These are phyloP conservation scores for Apis dorsata DNA, from an alignment of 1,140 invertebrate species.

Conservation along the genomic window DNA sequence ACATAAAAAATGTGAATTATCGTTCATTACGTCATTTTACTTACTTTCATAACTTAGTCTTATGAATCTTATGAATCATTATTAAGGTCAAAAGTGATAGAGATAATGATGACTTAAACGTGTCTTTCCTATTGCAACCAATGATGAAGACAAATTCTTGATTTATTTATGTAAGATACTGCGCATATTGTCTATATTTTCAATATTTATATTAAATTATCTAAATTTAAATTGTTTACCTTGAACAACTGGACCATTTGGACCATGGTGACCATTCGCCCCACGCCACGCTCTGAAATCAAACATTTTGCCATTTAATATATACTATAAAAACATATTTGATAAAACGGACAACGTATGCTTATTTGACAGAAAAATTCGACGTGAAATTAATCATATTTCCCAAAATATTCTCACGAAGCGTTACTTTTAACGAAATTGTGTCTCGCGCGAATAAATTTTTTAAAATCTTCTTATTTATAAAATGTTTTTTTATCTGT, in stretches of 20 bases:
- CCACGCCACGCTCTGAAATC: conserved; percentile 70
- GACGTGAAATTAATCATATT: conserved; percentile 46
- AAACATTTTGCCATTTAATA: conserved; percentile 11
- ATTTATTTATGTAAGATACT: background rate
- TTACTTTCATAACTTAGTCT: background rate
- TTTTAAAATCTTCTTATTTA: conserved; percentile 22
- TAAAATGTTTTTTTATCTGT: background rate
- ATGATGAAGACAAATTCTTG: background rate
- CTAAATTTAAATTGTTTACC: conserved; percentile 57
- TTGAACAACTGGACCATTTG: conserved; percentile 83
- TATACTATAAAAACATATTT: background rate
- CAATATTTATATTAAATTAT: too few relatives aligned
- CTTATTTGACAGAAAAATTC: conserved; percentile 27
- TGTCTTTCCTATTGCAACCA: background rate
- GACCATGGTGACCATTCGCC: conserved; percentile 84
- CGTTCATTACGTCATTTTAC: background rate
- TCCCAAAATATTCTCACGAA: background rate
- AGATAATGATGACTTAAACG: background rate
- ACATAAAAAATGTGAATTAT: background rate
- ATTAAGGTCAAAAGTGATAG: background rate
- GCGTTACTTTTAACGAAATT: conserved; percentile 41
- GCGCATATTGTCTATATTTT: background rate
- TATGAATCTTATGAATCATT: background rate
- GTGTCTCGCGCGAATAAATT: conserved; percentile 20
- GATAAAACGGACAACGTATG: background rate